Evolutionary conservation across 2,797 vertebrate genomes (phyloP), one percentile per base, ranked within the genome.

Genomic region (Channallabes apus): DNA sequence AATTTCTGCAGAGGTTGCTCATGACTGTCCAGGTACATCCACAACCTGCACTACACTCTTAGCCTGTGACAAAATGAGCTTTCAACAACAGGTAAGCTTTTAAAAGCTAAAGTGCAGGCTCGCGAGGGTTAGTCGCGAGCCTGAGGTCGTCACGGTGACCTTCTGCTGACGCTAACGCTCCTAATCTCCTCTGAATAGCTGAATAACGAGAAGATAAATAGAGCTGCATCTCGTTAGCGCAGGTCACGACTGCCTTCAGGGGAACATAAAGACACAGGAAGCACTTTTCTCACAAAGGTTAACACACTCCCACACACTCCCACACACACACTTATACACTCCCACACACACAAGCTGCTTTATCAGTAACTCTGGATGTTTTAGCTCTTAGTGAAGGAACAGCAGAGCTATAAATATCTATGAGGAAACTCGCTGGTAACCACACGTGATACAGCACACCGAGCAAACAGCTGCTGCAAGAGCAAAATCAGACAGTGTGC

Each of bases 321-420:
- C n/a, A n/a, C n/a, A n/a, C n/a, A n/a, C n/a, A n/a, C n/a, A n/a
- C 41, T 35, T 4, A 41, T 8, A 41, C 41, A 41, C 41, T 8
- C 41, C 0, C 41, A 8, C 41, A 46, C 75, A 77, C 9, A 78
- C 29, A 56, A 3, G 4, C 22, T 38, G 27, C 11, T 32, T 84
- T 68, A 78, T 58, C 46, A 38, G 61, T 29, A 84, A 22, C 9
- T 38, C 20, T 17, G 29, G 61, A 29, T 46, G 17, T 15, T 78
- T 79, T 69, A 20, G 24, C 38, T 2, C 3, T 61, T 78, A 54
- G 24, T 73, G 7, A 59, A 78, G 29, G 61, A 35, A 78, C 12
- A 61, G 56, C 76, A 35, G 54, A 18, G 18, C 29, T 77, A 58
- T 77, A 59, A 78, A 78, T 78, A 78, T 6, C 58, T 35, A 18